phyloP scores from a whole-genome alignment of 2,888 invertebrate genomes.

The Drosophila ochracea region DNA sequence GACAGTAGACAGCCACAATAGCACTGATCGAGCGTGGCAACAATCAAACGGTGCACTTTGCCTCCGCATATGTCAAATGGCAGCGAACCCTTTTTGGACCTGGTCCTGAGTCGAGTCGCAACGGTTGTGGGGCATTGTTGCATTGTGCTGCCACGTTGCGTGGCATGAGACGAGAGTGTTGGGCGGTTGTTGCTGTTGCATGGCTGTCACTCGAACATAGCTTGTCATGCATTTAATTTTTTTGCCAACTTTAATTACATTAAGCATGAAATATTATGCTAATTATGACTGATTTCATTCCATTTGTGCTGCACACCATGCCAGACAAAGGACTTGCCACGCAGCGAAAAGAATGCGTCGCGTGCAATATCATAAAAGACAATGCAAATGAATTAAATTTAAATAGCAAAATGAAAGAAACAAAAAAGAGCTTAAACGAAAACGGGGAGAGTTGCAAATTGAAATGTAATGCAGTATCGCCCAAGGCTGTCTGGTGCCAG shows the following conservation, averaged over 20 bases:
- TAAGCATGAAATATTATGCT: slow-evolving; percentile 81
- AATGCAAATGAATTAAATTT: slow-evolving; percentile 81
- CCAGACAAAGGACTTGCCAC: slow-evolving; percentile 32
- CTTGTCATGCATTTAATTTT: slow-evolving; percentile 50
- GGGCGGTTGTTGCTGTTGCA: slow-evolving; percentile 53
- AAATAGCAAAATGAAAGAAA: slow-evolving; percentile 58
- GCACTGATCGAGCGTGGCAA: slow-evolving; percentile 1
- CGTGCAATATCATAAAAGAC: slow-evolving; percentile 63
- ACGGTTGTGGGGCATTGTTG: neutral
- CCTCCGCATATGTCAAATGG: slow-evolving; percentile 71
- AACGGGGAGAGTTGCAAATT: slow-evolving; percentile 57
- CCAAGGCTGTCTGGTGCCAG: slow-evolving; percentile 43
- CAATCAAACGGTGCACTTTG: slow-evolving; percentile 75
- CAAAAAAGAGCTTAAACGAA: slow-evolving; percentile 36
- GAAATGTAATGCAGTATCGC: slow-evolving; percentile 73
- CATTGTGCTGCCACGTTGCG: slow-evolving; percentile 26
- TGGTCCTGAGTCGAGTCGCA: neutral
- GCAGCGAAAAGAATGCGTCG: slow-evolving; percentile 13
- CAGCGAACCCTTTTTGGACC: slow-evolving; percentile 33
- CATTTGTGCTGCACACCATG: slow-evolving; percentile 48
- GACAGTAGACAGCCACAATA: slow-evolving; percentile 1
- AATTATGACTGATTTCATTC: slow-evolving; percentile 78
- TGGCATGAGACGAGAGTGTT: slow-evolving; percentile 17
- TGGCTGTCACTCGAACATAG: slow-evolving; percentile 63
- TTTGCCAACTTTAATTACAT: slow-evolving; percentile 77